Base-by-base conservation (phyloP, 2,888 invertebrate genomes). In the Cantharis rustica region DNA sequence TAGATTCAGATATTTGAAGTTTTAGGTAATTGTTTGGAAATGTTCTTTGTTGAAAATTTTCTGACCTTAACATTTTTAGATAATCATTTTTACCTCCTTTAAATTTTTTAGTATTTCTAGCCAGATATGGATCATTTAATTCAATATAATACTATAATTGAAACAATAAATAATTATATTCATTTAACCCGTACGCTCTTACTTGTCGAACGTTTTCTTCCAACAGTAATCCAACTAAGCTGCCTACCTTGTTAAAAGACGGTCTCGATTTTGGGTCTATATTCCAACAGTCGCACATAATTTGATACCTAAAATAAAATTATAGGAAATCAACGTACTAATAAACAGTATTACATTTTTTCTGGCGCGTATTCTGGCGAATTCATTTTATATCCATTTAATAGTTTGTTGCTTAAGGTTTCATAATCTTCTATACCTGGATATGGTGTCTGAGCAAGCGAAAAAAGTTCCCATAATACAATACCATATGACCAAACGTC, bases 401-500 rank as follows among this genome's bases (percentile, higher is more conserved):
- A 91, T 1, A 98, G 89, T 86, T 92, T 93, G 75, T 92, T 90
- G 84, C 93, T 94, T 70, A 95, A 90, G 78, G 91, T 91, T 82
- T 94, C 94, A 84, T 93, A 91, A 15, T 93, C 92, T 84, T 93
- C 92, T 89, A 96, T 93, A 74, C 95, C 95, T 0, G 96, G 96
- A 88, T 97, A 97, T 0, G 97, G 97, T 0, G 95, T 95, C 84
- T 93, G 93, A 0, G 95, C 95, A 10, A 97, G 88, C 0, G 96
- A 95, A 86, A 97, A 97, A 70, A 97, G 90, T 86, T 97, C 97
- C 97, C 97, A 97, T 0, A 97, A 86, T 0, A 96, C 95, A 77
- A 97, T 94, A 3, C 97, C 97, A 85, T 93, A 97, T 0, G 97
- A 95, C 98, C 98, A 98, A 77, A 98, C 95, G 86, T 98, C 98